Base-by-base conservation (phyloP, 2,113 vertebrate species). In the Carassius auratus region DNA sequence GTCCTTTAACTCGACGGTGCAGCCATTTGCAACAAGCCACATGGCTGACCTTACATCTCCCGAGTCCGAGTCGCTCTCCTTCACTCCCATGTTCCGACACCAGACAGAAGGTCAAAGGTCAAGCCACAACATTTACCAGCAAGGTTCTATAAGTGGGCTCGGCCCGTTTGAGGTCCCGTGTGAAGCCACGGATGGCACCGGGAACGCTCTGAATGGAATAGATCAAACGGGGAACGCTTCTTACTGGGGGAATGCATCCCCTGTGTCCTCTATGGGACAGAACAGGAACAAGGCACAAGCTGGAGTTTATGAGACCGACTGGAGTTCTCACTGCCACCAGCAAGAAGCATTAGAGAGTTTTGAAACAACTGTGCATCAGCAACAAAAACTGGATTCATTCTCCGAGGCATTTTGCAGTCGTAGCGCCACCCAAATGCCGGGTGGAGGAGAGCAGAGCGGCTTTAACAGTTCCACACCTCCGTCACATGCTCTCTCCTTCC, bases 361-460 rank as follows among this genome's bases (percentile, higher is more conserved):
- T 30, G 36, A 61, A 61, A 59, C 45, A 14, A 55, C 76, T 19
- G 64, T 23, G 21, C 71, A 6, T n/a, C 68, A 87, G 76, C 87
- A 89, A n/a, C 95, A 96, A 87, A 95, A 93, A 85, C 92, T 95
- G 88, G 95, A 95, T 87, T 95, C 95, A 0, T 95, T 96, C 85
- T 93, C 93, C 0, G 93, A 96, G 19, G 94, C 95, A 0, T 95
- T 96, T 75, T 90, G 91, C 78, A 85, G 90, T n/a, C 92, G 90
- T 45, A 85, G 88, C 13, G 33, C 71, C 14, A 76, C 61, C 0
- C 73, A 45, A 59, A 85, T 84, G 13, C 69, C 21, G 10, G 68
- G n/a, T 23, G 62, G 76, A 81, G 82, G 50, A 21, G 81, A 84
- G 13, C 82, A 84, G 23, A 68, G 30, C 9, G 78, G 85, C 23